Base-by-base conservation (phyloP, 1,140 invertebrate genomes). In the Hyles euphorbiae region DNA sequence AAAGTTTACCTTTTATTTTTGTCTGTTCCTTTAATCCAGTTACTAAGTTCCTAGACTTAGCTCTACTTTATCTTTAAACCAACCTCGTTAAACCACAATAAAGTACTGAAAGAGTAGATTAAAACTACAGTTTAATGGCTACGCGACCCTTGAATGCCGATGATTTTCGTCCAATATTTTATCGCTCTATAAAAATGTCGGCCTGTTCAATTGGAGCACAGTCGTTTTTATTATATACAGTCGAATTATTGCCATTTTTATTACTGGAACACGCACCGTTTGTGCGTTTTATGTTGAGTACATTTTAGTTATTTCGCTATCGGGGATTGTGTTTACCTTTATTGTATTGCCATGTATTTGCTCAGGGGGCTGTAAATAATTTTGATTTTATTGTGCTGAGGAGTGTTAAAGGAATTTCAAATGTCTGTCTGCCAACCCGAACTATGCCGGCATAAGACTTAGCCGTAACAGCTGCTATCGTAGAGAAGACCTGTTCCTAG, bases 161-260 rank as follows among this genome's bases (percentile, higher is more conserved):
- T 54, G 43, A 34, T 12, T 22, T 59, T 57, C 51, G 56, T 53
- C 54, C 54, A 70, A 56, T 73, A 79, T 74, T 79, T 79, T 70
- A 79, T 71, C 58, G 61, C 58, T 34, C 62, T 61, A 71, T 79
- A 75, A 81, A 79, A 74, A 63, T 72, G 68, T 77, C 72, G 51
- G 58, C 66, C 65, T 68, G 61, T 71, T 71, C 67, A 76, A 73
- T 76, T 78, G 72, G 63, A 61, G 50, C 63, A 43, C 58, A 60
- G 60, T 68, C 65, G 56, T 66, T 76, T 48, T 74, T 78, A 74
- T 74, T 62, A 60, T 63, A 53, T 56, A 62, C 65, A 54, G 56
- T 51, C 67, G 67, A 68, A 72, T 78, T 78, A 75, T 73, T 68
- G 66, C 66, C 68, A 70, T 75, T 79, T 80, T 83, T 81, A 78